Evolutionary conservation across 2,113 vertebrate species (phyloP).

Genomic region (Tragelaphus scriptus): DNA sequence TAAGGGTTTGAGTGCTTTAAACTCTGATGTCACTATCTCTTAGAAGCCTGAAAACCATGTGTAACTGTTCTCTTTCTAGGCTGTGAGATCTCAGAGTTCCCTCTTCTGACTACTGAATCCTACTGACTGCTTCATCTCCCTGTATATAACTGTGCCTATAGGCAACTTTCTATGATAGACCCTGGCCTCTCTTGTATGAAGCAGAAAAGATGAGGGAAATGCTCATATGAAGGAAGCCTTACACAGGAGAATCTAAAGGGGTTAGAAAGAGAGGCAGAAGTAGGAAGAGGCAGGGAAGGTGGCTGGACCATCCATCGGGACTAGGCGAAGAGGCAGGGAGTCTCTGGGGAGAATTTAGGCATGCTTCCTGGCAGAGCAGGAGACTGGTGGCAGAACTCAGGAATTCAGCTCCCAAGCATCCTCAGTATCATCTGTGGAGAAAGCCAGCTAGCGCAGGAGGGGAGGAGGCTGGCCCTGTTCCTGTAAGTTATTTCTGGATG

Average conservation of each 20-base stretch:
- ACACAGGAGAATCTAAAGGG: background rate
- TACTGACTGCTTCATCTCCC: background rate
- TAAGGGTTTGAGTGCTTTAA: background rate
- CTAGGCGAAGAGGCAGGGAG: background rate
- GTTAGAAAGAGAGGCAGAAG: background rate
- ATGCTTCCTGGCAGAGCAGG: background rate
- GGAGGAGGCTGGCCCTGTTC: constrained; percentile 33
- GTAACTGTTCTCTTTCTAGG: background rate
- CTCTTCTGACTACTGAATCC: background rate
- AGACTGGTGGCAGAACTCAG: background rate
- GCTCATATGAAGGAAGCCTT: background rate
- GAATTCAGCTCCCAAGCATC: background rate
- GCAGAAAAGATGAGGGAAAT: background rate
- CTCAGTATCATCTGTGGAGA: background rate
- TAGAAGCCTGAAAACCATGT: background rate
- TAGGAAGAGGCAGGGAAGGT: background rate
- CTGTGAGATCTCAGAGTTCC: background rate
- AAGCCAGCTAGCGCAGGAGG: background rate
- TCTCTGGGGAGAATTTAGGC: background rate
- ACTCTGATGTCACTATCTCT: background rate
- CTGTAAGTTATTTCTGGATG: constrained; percentile 70
- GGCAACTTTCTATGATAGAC: background rate
- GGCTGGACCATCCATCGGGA: rapidly evolving
- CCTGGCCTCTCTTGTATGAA: background rate
- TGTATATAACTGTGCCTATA: background rate